phyloP scores from a whole-genome alignment of 2,113 vertebrate species.

The Turnix velox region DNA sequence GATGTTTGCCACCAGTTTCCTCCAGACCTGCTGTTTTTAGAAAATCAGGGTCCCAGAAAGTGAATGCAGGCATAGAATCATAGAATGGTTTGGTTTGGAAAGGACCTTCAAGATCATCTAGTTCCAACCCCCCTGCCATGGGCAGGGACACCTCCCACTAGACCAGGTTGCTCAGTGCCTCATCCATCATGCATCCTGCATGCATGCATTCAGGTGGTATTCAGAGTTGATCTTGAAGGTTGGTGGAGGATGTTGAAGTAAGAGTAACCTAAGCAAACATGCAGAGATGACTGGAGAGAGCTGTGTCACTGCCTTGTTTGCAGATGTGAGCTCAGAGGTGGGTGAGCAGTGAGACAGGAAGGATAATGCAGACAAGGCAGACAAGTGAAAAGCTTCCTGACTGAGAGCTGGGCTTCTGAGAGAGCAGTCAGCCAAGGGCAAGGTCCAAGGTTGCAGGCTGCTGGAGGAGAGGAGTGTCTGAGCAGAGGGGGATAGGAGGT shows the following conservation, averaged over 20 bases:
- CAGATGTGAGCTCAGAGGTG: not conserved
- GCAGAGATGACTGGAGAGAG: not conserved
- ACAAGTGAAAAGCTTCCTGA: not conserved
- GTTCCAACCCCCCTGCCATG: no score
- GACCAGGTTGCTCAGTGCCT: no score
- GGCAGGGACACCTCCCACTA: no score
- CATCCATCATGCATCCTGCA: no score
- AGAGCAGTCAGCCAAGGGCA: not conserved
- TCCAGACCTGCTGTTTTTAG: not conserved
- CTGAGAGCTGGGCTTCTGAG: not conserved
- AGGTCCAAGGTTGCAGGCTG: fast-evolving
- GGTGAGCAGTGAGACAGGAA: not conserved
- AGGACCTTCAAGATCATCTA: no score
- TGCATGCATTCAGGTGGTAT: fast-evolving
- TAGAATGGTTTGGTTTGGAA: no score
- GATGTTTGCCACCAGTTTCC: not conserved
- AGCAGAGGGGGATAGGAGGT: not conserved
- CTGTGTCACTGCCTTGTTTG: not conserved
- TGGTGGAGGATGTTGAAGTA: not conserved
- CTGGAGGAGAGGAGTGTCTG: not conserved
- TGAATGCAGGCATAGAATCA: no score
- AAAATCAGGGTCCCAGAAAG: not conserved
- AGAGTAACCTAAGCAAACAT: not conserved
- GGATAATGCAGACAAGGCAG: fast-evolving
- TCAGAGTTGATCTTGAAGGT: not conserved